Conservation (phyloP, 2,888 invertebrate species). For the Schizaphis graminum region DNA sequence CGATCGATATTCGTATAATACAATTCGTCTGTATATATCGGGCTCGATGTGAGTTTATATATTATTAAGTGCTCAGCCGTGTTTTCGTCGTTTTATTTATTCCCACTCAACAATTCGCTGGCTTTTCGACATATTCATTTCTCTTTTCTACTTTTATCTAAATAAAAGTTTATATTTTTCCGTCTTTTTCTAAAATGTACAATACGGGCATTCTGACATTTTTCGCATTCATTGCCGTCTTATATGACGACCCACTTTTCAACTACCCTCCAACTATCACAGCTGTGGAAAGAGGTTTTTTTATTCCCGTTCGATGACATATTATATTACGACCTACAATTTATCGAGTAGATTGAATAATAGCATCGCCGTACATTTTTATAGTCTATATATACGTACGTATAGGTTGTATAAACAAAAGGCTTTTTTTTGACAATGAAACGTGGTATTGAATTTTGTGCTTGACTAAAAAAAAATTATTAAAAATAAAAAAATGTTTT, state of each 20-base stretch:
- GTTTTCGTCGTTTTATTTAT: not conserved
- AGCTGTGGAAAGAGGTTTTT: not conserved
- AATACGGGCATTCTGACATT: not conserved
- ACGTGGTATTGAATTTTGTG: not conserved
- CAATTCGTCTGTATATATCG: not conserved
- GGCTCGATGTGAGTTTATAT: not conserved
- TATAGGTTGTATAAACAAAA: not conserved
- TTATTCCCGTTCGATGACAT: not conserved
- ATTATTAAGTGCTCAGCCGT: conserved; percentile 46
- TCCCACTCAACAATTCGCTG: not conserved
- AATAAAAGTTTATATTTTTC: not conserved
- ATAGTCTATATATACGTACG: not conserved
- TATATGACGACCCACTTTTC: not conserved
- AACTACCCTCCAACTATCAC: not conserved
- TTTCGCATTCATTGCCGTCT: not conserved
- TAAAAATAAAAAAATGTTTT: conserved; percentile 2
- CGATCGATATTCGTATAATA: conserved; percentile 5
- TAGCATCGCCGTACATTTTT: not conserved
- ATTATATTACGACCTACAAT: not conserved
- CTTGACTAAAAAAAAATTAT: not conserved
- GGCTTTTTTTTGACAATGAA: not conserved
- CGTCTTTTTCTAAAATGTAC: not conserved
- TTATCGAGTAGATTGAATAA: conserved; percentile 22
- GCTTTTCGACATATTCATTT: not conserved
- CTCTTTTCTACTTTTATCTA: not conserved